phyloP scores from a whole-genome alignment of 2,113 vertebrate genomes.

The Lethenteron camtschaticum region DNA sequence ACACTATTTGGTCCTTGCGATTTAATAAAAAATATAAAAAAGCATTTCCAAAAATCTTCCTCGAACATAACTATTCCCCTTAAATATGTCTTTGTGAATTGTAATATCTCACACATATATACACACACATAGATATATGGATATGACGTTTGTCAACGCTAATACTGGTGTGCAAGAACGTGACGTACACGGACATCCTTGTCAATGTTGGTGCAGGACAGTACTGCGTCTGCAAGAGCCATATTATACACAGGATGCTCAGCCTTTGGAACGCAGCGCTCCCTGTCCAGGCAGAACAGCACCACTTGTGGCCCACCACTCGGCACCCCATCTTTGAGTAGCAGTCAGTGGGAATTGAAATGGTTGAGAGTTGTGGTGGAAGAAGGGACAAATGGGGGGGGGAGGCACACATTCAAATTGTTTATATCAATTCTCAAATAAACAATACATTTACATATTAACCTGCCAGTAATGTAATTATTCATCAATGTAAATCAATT shows the following conservation, averaged over 20 bases:
- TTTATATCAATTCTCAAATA: neutral
- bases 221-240: constrained; percentile 57
- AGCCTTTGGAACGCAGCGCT: constrained; percentile 62
- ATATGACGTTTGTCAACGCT: too few species aligned
- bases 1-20: too few species aligned
- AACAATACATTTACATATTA: neutral
- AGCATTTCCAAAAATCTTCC: too few species aligned
- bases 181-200: constrained; percentile 46
- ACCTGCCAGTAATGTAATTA: neutral
- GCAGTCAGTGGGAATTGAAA: neutral
- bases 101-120: neutral
- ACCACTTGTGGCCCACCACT: constrained; percentile 75
- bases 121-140: too few species aligned
- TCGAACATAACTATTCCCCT: too few species aligned
- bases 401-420: neutral
- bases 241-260: constrained; percentile 71
- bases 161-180: too few species aligned
- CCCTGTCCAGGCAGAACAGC: constrained; percentile 56
- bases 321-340: constrained; percentile 53
- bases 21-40: too few species aligned
- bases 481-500: neutral
- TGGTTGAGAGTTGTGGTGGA: neutral
- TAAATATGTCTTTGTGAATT: too few species aligned
- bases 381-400: neutral
- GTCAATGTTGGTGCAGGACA: constrained; percentile 78